phyloP scores from a whole-genome alignment of 2,113 vertebrate species.

The Hyperoodon ampullatus region DNA sequence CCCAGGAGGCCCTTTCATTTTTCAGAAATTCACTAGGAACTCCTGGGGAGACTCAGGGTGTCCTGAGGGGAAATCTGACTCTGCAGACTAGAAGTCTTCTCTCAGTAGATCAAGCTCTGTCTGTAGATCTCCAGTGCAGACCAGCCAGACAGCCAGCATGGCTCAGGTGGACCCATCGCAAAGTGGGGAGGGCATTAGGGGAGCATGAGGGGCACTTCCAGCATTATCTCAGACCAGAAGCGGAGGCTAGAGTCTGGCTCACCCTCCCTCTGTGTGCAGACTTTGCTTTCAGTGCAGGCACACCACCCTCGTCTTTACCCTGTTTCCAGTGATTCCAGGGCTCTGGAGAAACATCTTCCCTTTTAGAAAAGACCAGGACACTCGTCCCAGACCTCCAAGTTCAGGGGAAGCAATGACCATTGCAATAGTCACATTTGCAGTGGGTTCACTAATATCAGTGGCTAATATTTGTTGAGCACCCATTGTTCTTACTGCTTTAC shows the following conservation, averaged over 20 bases:
- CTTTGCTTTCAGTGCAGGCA: not conserved
- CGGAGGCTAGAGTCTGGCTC: not conserved
- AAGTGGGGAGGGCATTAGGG: not conserved
- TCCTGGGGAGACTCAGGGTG: not conserved
- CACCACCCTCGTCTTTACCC: not conserved
- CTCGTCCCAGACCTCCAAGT: not conserved
- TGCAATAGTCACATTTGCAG: not conserved
- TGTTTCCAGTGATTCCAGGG: not conserved
- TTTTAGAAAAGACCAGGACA: not conserved
- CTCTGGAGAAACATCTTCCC: not conserved
- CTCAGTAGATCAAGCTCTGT: not conserved
- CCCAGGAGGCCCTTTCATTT: not conserved
- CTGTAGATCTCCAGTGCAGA: not conserved
- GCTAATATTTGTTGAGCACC: not conserved
- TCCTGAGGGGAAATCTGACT: not conserved
- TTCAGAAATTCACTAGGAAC: constrained; percentile 25
- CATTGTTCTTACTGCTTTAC: not conserved
- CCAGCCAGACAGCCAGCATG: not conserved
- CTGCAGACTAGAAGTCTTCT: not conserved
- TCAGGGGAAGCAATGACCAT: not conserved
- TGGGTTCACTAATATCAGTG: not conserved
- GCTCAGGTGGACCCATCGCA: not conserved
- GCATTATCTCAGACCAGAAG: not conserved
- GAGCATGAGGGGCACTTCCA: accelerated
- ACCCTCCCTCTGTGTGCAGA: not conserved